Evolutionary conservation across 2,888 invertebrate genomes (phyloP).

Genomic region (Disparrhopalites patrizii): DNA sequence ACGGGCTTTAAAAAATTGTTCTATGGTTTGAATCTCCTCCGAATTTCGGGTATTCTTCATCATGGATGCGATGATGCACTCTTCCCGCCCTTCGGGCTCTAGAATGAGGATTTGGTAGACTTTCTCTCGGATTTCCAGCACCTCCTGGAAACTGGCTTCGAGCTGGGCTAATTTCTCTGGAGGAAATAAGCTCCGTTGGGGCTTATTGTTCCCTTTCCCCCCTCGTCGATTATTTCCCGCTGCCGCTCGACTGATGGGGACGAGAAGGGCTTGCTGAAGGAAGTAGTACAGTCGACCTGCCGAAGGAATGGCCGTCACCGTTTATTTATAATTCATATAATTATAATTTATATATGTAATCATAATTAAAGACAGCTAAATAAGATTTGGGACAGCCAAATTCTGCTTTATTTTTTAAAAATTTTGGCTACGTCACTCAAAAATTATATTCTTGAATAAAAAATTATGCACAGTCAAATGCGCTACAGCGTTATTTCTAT

Average conservation of each 20-base stretch:
- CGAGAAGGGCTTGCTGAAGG: conserved; percentile 38
- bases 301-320: not conserved
- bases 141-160: conserved; percentile 30
- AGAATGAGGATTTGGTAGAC: conserved; percentile 34
- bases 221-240: no score
- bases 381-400: no score
- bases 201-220: no score
- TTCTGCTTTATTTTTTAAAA: no score
- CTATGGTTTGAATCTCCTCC: conserved; percentile 32
- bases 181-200: not conserved
- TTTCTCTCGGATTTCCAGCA: conserved; percentile 31
- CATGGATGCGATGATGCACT: conserved; percentile 33
- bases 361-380: not conserved
- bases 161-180: conserved; percentile 21
- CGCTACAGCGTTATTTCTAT: no score
- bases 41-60: conserved; percentile 34
- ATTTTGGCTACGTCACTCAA: no score
- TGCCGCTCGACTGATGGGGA: conserved; percentile 19
- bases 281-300: conserved; percentile 41
- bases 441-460: no score
- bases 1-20: conserved; percentile 25
- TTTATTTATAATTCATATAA: not conserved
- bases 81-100: conserved; percentile 39
- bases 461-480: no score
- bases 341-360: not conserved